Conservation (phyloP, 2,797 vertebrate genomes). For the Pangasius krempfi region DNA sequence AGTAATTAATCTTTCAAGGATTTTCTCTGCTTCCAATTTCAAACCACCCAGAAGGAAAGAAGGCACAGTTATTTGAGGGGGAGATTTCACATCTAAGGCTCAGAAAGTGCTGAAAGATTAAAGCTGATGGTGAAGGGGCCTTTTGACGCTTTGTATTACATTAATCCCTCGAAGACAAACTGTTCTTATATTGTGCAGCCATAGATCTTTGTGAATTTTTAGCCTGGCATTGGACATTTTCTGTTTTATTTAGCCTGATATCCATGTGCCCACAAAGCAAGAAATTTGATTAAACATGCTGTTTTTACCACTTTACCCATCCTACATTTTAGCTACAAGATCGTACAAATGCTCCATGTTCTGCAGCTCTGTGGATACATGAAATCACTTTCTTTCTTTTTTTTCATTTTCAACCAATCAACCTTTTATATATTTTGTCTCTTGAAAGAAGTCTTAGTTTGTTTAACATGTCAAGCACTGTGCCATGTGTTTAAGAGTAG, state of each 20-base stretch:
- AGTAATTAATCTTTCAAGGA: conserved; percentile 64
- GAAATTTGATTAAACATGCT: conserved; percentile 5
- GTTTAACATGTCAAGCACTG: conserved; percentile 40
- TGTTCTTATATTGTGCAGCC: conserved; percentile 28
- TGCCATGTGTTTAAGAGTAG: conserved; percentile 41
- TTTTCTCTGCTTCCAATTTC: conserved; percentile 60
- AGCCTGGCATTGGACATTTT: conserved; percentile 3
- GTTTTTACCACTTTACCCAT: neutral
- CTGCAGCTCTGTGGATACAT: neutral
- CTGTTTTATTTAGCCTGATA: conserved; percentile 26
- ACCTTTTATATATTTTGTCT: conserved; percentile 12
- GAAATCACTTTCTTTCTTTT: neutral
- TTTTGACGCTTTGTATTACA: conserved; percentile 44
- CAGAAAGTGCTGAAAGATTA: conserved; percentile 56
- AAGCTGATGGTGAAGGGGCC: conserved; percentile 41
- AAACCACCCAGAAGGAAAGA: conserved; percentile 58
- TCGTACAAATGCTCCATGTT: neutral
- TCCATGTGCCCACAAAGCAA: neutral
- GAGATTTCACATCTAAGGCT: conserved; percentile 55
- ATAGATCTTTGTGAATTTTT: conserved; percentile 6
- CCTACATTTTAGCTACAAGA: neutral
- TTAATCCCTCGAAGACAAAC: conserved; percentile 48
- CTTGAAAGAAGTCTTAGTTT: conserved; percentile 43
- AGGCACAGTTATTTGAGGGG: conserved; percentile 33
- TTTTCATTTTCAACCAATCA: neutral